These are phyloP conservation scores for Nipponacmea schrenckii DNA, from an alignment of 2,888 invertebrate genomes.

Conservation along the genomic window DNA sequence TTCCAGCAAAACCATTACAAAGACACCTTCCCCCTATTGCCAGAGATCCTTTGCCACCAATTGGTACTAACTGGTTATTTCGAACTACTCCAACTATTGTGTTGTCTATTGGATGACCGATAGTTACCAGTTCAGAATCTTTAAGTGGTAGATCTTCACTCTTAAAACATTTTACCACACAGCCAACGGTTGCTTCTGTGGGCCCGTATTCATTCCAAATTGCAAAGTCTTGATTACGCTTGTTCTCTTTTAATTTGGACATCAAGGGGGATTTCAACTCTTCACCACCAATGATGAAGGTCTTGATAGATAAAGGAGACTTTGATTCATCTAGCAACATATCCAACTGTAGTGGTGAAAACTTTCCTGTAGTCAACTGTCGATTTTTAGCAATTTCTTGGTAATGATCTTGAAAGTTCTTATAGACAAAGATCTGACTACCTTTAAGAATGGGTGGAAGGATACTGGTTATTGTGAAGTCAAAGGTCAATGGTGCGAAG, in stretches of 20 bases:
- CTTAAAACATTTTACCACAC: neutral
- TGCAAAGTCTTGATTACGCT: neutral
- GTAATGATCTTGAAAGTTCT: neutral
- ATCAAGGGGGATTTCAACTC: neutral
- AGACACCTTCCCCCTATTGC: neutral
- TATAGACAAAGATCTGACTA: neutral
- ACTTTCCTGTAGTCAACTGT: neutral
- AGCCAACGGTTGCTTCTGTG: slow-evolving; percentile 4
- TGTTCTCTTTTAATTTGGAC: neutral
- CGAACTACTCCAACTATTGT: neutral
- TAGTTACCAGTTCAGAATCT: neutral
- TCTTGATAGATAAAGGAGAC: neutral
- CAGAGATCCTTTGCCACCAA: neutral
- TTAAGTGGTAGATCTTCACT: neutral
- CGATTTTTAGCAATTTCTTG: neutral
- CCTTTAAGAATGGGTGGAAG: neutral
- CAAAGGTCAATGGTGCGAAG: neutral
- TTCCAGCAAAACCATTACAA: neutral
- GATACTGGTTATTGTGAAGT: neutral
- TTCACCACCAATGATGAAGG: neutral
- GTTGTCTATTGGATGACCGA: slow-evolving; percentile 1
- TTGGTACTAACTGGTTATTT: neutral
- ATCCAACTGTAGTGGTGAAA: neutral
- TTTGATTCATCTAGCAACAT: neutral
- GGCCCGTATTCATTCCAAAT: neutral